phyloP scores from a whole-genome alignment of 1,140 invertebrate genomes.

The Berghia stephanieae region DNA sequence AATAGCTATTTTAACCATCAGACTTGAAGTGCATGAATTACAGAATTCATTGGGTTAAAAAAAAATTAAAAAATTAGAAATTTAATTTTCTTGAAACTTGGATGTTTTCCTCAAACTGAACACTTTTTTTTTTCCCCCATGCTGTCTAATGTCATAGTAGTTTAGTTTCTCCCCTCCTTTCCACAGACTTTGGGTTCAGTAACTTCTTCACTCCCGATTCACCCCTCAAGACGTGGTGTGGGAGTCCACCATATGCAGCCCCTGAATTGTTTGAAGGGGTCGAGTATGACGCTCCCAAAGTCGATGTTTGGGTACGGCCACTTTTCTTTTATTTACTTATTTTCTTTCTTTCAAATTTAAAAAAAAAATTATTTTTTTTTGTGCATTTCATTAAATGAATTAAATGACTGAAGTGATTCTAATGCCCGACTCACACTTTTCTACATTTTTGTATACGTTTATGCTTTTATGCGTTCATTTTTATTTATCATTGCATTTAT shows the following conservation, averaged over 20 bases:
- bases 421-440: too few species aligned
- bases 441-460: too few species aligned
- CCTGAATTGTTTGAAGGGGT: slow-evolving; percentile 97
- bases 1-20: too few species aligned
- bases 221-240: slow-evolving; percentile 98
- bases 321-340: neutral
- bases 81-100: neutral
- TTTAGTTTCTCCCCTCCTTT: neutral
- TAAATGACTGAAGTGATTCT: neutral
- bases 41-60: too few species aligned
- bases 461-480: neutral
- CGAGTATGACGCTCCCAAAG: slow-evolving; percentile 94
- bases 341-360: neutral
- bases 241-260: slow-evolving; percentile 96
- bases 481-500: neutral
- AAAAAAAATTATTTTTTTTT: neutral
- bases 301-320: slow-evolving; percentile 90
- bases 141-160: neutral
- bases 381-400: neutral
- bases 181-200: slow-evolving; percentile 99
- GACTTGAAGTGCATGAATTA: too few species aligned
- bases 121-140: neutral
- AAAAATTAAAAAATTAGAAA: neutral
- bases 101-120: neutral
- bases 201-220: slow-evolving; percentile 98